Base-by-base conservation (phyloP, 2,113 vertebrate species). In the Microtus ochrogaster region DNA sequence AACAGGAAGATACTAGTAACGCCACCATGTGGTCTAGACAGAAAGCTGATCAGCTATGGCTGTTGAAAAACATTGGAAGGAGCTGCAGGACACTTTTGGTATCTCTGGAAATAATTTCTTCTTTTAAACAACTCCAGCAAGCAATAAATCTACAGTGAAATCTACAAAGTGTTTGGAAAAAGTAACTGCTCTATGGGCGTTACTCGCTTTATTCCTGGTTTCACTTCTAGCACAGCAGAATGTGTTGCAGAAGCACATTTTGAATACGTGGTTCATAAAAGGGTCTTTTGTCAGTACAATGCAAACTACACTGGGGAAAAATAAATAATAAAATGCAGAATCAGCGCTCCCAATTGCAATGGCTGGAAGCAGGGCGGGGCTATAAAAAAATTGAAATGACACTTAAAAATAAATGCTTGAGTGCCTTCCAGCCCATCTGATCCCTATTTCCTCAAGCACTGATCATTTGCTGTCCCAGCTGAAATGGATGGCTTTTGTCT, bases 401-500 rank as follows among this genome's bases (percentile, higher is more conserved):
- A 79, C 79, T 94, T 91, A 96, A 96, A 96, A 96, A 94, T 94
- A 96, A 96, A 94, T 94, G 83, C 81, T 97, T 90, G 70, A 94
- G 65, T 95, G 96, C 94, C 78, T 97, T 93, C 76, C 55, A 93
- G 70, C 76, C 93, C 97, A 93, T 92, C 89, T 96, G 79, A 74
- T 95, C 86, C 86, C 55, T 94, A 52, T 92, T 95, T 97, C 89
- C 92, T 94, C 83, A 88, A 93, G 93, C 70, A 95, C n/a, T 52
- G 72, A 96, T 47, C 84, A 93, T 97, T 97, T 96, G 86, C 90
- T 92, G 83, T 96, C 26, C 96, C 94, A 94, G 78, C 85, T 47
- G 22, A 91, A 98, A 97, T 94, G 95, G 74, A 96, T 92, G 72
- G n/a, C 83, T 47, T 97, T 9, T 96, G 93, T 94, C 90, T 98